Evolutionary conservation across 2,888 invertebrate genomes (phyloP).

Genomic region (Hesperia comma): DNA sequence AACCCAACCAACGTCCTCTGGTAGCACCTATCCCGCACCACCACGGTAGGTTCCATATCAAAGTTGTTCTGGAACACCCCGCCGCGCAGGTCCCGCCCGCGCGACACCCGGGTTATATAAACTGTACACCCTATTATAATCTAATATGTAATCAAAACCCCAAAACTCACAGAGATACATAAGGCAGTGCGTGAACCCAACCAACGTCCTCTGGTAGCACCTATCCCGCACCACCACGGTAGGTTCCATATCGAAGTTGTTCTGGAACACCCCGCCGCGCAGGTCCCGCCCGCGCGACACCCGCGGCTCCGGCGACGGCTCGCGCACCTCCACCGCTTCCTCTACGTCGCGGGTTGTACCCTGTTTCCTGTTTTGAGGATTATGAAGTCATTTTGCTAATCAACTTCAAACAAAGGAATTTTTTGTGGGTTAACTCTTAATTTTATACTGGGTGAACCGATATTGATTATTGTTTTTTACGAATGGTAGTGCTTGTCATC

Average conservation of each 20-base stretch:
- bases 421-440: no score
- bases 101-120: slow-evolving; percentile 15
- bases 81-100: slow-evolving; percentile 54
- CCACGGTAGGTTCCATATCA: slow-evolving; percentile 49
- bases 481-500: no score
- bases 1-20: slow-evolving; percentile 61
- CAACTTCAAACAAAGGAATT: no score
- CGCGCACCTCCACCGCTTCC: slow-evolving; percentile 70
- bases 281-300: slow-evolving; percentile 53
- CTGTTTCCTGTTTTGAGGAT: slow-evolving; percentile 60
- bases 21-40: slow-evolving; percentile 42
- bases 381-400: not conserved
- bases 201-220: slow-evolving; percentile 51
- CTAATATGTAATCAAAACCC: no score
- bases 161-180: slow-evolving; percentile 77
- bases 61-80: slow-evolving; percentile 71
- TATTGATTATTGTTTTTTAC: no score
- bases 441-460: no score
- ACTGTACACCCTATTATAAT: no score
- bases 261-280: slow-evolving; percentile 58
- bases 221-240: slow-evolving; percentile 40
- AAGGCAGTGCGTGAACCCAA: slow-evolving; percentile 71
- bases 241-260: slow-evolving; percentile 65
- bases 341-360: slow-evolving; percentile 65
- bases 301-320: slow-evolving; percentile 47